Conservation (phyloP, 2,888 invertebrate genomes). For the Sylvicola cinctus region DNA sequence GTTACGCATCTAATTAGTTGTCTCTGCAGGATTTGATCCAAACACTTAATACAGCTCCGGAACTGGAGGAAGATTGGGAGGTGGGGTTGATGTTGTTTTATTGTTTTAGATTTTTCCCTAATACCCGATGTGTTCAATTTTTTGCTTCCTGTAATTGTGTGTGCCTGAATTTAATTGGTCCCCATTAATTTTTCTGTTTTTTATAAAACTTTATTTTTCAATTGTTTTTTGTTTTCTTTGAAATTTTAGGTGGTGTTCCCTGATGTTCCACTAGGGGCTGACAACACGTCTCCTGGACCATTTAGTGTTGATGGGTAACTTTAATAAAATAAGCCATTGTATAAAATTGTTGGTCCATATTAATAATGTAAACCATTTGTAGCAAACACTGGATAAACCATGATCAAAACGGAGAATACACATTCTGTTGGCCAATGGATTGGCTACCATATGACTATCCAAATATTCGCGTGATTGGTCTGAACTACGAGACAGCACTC, state of each 20-base stretch:
- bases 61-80: constrained; percentile 20
- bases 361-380: background rate
- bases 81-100: too few relatives aligned
- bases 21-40: constrained; percentile 18
- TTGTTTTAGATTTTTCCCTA: too few relatives aligned
- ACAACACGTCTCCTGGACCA: constrained; percentile 21
- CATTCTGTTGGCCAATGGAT: constrained; percentile 85
- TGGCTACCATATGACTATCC: constrained; percentile 72
- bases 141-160: too few relatives aligned
- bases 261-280: constrained; percentile 19
- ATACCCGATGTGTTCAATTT: too few relatives aligned
- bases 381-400: constrained; percentile 19
- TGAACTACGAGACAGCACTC: constrained; percentile 72
- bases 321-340: constrained; percentile 6
- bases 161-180: too few relatives aligned
- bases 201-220: too few relatives aligned
- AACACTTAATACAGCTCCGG: constrained; percentile 17
- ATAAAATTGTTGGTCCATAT: constrained; percentile 4
- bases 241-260: too few relatives aligned
- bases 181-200: too few relatives aligned
- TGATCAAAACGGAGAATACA: constrained; percentile 24
- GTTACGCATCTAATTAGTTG: background rate
- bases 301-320: constrained; percentile 29
- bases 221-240: too few relatives aligned
- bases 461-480: constrained; percentile 52